Base-by-base conservation (phyloP, 64 coral and sea anemone species). In the Stylophora pistillata region DNA sequence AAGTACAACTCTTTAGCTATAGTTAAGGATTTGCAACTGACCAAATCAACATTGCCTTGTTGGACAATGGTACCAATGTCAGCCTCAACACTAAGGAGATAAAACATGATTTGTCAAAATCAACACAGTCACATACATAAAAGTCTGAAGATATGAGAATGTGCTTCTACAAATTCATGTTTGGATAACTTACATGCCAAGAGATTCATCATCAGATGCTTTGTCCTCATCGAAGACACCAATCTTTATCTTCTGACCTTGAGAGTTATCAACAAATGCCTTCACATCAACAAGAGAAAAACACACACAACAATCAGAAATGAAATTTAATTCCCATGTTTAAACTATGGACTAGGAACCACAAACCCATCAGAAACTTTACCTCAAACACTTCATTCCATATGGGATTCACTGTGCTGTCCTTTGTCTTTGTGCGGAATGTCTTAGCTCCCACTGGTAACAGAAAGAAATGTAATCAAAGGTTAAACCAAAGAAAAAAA, bases 321-420 rank as follows among this genome's bases (percentile, higher is more conserved):
- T 41, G 4, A 56, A 77, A 18, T n/a, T 34, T n/a, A n/a, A n/a
- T n/a, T 47, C 0, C 37, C 37, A 47, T 47, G 37, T 47, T 47
- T 47, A 7, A 47, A 47, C 3, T 47, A 3, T 47, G 37, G 7
- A 47, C 37, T 47, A 47, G 37, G 37, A 47, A 7, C 37, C 37
- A 47, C 37, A 47, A 47, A 47, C 37, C 37, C 37, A 83, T 18
- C n/a, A 54, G 23, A 25, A 41, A 79, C 16, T 23, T 17, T 90
- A 99, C 97, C 97, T 99, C 97, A 88, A 99, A 99, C 15, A 95
- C 93, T 93, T 99, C 93, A 91, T 93, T 87, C 97, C 97, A 99
- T 5, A 91, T 87, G 41, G 97, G 97, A 17, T 92, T 89, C 30
- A 99, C 72, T 9, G 97, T 99, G 33, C 95, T 91, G 18, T 99